Conservation (phyloP, 2,888 invertebrate genomes). For the Acholoe squamosa region DNA sequence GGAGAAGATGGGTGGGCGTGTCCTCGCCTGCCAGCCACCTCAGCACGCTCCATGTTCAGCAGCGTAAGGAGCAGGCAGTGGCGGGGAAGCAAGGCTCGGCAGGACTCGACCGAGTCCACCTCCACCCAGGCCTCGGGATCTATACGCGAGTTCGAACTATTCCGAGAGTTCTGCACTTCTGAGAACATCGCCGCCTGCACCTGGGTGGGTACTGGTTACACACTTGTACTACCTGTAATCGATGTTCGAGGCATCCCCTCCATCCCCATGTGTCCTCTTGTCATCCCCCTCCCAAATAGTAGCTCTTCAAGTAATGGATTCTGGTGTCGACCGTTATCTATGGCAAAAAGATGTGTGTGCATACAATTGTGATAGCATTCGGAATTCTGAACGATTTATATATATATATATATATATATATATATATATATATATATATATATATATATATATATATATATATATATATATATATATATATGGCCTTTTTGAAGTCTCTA, state of each 20-base stretch:
- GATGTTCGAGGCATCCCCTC: not conserved
- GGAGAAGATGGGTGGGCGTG: constrained; percentile 59
- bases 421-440: no score
- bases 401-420: no score
- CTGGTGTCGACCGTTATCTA: no score
- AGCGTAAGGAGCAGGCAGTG: constrained; percentile 67
- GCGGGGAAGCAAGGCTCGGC: constrained; percentile 68
- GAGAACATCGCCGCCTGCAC: constrained; percentile 57
- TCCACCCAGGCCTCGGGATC: constrained; percentile 71
- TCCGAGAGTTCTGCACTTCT: constrained; percentile 70
- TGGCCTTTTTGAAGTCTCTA: no score
- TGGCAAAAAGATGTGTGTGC: no score
- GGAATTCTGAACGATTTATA: no score
- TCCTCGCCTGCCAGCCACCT: constrained; percentile 53
- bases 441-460: no score
- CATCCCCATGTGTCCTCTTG: not conserved
- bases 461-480: no score
- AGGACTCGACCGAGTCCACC: constrained; percentile 71
- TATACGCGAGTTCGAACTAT: constrained; percentile 72
- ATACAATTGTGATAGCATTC: no score
- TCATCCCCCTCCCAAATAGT: not conserved
- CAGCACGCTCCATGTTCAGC: constrained; percentile 53
- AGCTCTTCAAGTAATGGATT: no score
- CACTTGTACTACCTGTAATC: constrained; percentile 3
- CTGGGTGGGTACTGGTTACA: constrained; percentile 56